A percentile compares a stretch with the other conserved stretches of the same genome.
Evolutionary conservation across 1,140 invertebrate genomes (phyloP).

Genomic region (Ptiloglossa arizonensis): DNA sequence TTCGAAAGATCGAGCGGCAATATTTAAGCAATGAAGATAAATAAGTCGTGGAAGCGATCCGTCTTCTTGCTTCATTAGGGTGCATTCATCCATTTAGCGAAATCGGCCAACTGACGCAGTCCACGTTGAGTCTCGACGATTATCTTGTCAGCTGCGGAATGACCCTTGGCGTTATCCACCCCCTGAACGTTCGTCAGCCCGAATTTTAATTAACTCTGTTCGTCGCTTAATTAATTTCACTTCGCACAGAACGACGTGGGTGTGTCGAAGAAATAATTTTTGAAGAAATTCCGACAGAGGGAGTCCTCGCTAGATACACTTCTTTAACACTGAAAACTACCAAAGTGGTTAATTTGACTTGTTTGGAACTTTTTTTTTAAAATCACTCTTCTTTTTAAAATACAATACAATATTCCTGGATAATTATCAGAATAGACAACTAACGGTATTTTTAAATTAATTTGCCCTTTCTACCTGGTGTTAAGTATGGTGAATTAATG

Average conservation of each 20-base stretch:
- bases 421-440: too few species aligned
- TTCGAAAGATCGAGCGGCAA: not conserved
- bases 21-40: slow-evolving; percentile 51
- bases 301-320: not conserved
- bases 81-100: slow-evolving; percentile 55
- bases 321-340: too few species aligned
- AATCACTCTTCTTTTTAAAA: too few species aligned
- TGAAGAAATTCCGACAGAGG: not conserved
- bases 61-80: slow-evolving; percentile 55
- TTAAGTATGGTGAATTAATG: too few species aligned
- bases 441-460: too few species aligned
- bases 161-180: slow-evolving; percentile 32
- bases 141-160: slow-evolving; percentile 49
- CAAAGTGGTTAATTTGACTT: too few species aligned
- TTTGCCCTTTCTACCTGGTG: too few species aligned
- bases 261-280: not conserved
- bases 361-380: too few species aligned
- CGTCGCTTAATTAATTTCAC: slow-evolving; percentile 41
- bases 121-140: slow-evolving; percentile 26
- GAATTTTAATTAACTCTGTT: slow-evolving; percentile 55
- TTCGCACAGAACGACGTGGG: not conserved
- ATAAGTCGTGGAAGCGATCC: slow-evolving; percentile 52
- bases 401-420: too few species aligned
- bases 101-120: slow-evolving; percentile 61
- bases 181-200: slow-evolving; percentile 32